Conservation (phyloP, 2,113 vertebrate genomes). For the Austrofundulus limnaeus region DNA sequence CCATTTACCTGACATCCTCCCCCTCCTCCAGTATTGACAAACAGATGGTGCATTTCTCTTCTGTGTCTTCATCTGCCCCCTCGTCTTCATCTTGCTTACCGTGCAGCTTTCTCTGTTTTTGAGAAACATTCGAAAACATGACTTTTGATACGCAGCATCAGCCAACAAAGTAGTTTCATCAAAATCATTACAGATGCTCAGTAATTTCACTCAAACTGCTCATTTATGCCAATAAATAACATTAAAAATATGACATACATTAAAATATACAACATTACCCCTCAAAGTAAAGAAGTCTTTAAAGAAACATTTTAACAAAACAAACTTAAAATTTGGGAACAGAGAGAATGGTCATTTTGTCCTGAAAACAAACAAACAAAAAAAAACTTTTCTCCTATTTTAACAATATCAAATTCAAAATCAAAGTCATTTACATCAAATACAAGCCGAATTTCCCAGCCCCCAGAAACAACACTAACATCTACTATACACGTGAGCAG, state of each 20-base stretch:
- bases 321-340: constrained; percentile 64
- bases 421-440: constrained; percentile 49
- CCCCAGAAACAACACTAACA: constrained; percentile 65
- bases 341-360: constrained; percentile 75
- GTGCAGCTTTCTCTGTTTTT: constrained; percentile 98
- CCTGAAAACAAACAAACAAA: constrained; percentile 53
- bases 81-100: constrained; percentile 96
- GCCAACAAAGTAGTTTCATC: constrained; percentile 21
- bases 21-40: constrained; percentile 98
- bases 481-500: constrained; percentile 74
- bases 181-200: constrained; percentile 19
- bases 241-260: background rate
- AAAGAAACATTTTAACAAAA: constrained; percentile 36
- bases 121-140: constrained; percentile 68
- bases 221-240: constrained; percentile 37
- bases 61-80: constrained; percentile 95
- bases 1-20: constrained; percentile 96
- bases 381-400: constrained; percentile 18
- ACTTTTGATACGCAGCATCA: constrained; percentile 20
- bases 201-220: constrained; percentile 32
- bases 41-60: constrained; percentile 99
- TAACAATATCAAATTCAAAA: constrained; percentile 29
- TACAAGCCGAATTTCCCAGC: constrained; percentile 69
- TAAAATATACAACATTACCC: constrained; percentile 3
- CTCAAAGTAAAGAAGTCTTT: constrained; percentile 12